These are phyloP conservation scores for Sycophaga agraensis DNA, from an alignment of 1,140 invertebrate species.

Conservation along the genomic window DNA sequence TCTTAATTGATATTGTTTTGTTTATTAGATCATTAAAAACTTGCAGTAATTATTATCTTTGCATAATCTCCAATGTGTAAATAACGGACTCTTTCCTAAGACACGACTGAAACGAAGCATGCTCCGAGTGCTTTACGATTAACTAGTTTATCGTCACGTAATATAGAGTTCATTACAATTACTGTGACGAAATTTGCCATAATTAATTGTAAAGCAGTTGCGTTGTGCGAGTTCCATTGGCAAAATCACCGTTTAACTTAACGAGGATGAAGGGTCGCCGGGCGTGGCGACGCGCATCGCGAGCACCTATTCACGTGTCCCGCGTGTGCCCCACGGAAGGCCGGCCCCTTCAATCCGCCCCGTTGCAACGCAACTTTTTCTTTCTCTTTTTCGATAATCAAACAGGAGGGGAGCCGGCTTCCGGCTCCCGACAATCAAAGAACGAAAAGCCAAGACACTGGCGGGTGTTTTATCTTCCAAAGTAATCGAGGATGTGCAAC, in stretches of 20 bases:
- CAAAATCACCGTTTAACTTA: background rate
- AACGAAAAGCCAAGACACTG: background rate
- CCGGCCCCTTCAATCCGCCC: background rate
- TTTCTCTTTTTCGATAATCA: too few species aligned
- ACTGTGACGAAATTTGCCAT: background rate
- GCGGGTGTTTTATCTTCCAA: conserved; percentile 14
- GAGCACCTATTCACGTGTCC: too few species aligned
- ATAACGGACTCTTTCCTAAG: background rate
- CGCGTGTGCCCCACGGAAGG: background rate
- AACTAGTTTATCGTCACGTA: background rate
- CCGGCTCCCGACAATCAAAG: too few species aligned
- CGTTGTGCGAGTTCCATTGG: background rate
- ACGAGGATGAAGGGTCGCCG: too few species aligned
- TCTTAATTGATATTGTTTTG: too few species aligned
- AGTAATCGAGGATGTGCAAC: conserved; percentile 6
- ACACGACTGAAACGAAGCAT: background rate
- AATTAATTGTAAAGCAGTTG: background rate
- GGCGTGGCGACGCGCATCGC: too few species aligned
- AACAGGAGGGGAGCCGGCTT: too few species aligned
- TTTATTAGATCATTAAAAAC: too few species aligned
- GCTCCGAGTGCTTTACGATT: background rate
- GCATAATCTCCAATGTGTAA: too few species aligned
- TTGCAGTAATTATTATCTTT: too few species aligned
- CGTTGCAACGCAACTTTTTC: background rate
- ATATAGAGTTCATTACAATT: background rate